A percentile compares a stretch with the other conserved stretches of the same genome.
Conservation (phyloP, 2,797 vertebrate species). For the Pseudochromis fuscus region DNA sequence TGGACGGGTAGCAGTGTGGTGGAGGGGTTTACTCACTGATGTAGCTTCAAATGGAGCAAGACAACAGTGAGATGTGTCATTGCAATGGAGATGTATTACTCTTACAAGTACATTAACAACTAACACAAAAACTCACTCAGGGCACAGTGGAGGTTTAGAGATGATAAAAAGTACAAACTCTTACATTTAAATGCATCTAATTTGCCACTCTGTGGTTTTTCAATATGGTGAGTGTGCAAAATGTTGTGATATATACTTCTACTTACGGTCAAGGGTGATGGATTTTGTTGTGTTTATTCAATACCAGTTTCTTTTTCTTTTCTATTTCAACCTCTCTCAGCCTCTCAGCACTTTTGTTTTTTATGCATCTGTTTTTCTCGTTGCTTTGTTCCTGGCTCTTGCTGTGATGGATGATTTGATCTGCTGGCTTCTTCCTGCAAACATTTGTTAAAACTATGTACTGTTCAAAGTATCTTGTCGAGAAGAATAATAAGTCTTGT, state of each 20-base stretch:
- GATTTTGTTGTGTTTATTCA: constrained; percentile 1
- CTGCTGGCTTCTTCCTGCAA: constrained; percentile 35
- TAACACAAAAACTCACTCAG: background rate
- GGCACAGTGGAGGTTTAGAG: constrained; percentile 1
- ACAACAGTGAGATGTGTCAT: background rate
- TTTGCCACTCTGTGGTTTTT: constrained; percentile 1
- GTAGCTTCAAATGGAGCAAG: background rate
- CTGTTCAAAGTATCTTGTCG: constrained; percentile 29
- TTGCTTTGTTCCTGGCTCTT: constrained; percentile 6
- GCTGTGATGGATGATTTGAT: constrained; percentile 43
- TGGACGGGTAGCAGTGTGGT: background rate
- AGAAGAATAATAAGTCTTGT: constrained; percentile 12
- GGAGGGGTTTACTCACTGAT: constrained; percentile 1
- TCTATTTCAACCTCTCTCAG: constrained; percentile 13
- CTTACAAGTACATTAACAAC: constrained; percentile 5
- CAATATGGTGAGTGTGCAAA: too few relatives aligned
- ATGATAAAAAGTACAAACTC: too few relatives aligned
- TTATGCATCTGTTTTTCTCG: constrained; percentile 18
- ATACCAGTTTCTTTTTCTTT: constrained; percentile 17
- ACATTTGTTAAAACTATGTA: constrained; percentile 31
- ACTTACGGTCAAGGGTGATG: background rate
- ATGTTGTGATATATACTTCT: background rate
- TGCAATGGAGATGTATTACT: constrained; percentile 8
- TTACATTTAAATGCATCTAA: constrained; percentile 16
- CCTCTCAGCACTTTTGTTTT: constrained; percentile 36